Conservation (phyloP, 2,888 invertebrate species). For the Chaitophorus viminalis region DNA sequence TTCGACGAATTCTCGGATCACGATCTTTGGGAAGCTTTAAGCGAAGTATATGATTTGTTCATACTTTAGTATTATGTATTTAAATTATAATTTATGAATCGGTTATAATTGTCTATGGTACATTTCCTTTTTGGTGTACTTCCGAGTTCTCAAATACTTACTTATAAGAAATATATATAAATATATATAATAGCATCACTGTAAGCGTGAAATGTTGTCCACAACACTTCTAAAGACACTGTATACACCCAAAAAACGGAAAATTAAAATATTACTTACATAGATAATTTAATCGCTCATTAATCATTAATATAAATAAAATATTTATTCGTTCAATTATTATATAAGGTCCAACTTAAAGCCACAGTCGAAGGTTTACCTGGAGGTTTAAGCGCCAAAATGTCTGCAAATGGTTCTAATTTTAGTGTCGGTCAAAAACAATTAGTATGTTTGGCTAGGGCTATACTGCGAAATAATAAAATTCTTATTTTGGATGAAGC, state of each 20-base stretch:
- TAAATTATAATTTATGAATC: no score
- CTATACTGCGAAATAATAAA: conserved; percentile 83
- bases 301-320: not conserved
- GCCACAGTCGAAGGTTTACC: conserved; percentile 72
- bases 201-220: no score
- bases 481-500: conserved; percentile 92
- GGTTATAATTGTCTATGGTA: not conserved
- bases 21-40: conserved; percentile 84
- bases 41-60: conserved; percentile 72
- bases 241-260: not conserved
- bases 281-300: no score
- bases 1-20: conserved; percentile 83
- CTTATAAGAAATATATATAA: no score
- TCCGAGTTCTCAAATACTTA: no score
- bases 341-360: conserved; percentile 78
- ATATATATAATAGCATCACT: no score
- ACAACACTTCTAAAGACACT: not conserved
- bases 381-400: conserved; percentile 75
- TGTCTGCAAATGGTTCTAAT: conserved; percentile 80
- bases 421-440: conserved; percentile 93
- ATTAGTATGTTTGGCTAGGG: conserved; percentile 88
- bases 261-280: not conserved
- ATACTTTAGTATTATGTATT: no score
- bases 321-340: not conserved
- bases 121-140: not conserved